phyloP scores from a whole-genome alignment of 2,888 invertebrate species.

The Drosophila pseudotakahashii region DNA sequence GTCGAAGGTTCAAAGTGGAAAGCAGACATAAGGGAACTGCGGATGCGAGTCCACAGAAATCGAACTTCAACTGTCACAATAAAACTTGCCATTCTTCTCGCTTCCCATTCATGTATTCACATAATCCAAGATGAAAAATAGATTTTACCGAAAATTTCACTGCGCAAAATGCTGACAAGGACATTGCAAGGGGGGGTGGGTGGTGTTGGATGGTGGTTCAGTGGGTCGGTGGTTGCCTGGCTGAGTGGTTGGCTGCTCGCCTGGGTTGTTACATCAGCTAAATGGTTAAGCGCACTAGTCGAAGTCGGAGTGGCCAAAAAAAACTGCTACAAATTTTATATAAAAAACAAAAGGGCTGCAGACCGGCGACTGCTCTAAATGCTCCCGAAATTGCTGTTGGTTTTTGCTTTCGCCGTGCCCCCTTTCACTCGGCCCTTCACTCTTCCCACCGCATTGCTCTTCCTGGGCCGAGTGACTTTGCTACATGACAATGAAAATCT shows the following conservation, averaged over 20 bases:
- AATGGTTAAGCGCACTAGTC: constrained; percentile 75
- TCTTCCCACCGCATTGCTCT: constrained; percentile 12
- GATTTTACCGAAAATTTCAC: constrained; percentile 72
- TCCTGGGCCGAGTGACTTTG: constrained; percentile 63
- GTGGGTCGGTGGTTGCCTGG: constrained; percentile 25
- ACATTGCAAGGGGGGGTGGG: constrained; percentile 50
- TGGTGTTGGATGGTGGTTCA: constrained; percentile 12
- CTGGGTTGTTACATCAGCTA: constrained; percentile 76
- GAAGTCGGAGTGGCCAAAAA: constrained; percentile 42
- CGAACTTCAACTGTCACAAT: constrained; percentile 69
- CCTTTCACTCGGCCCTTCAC: constrained; percentile 2
- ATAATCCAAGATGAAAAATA: constrained; percentile 78
- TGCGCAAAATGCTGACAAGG: constrained; percentile 76
- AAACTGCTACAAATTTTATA: constrained; percentile 63
- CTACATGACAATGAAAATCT: constrained; percentile 75
- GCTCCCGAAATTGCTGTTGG: constrained; percentile 57
- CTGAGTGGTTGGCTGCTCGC: constrained; percentile 47
- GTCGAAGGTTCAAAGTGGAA: constrained; percentile 2
- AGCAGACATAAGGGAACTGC: constrained; percentile 9
- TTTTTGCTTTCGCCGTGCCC: constrained; percentile 51
- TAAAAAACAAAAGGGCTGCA: constrained; percentile 50
- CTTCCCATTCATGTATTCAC: constrained; percentile 75
- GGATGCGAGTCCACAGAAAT: constrained; percentile 34
- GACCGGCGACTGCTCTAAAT: constrained; percentile 61
- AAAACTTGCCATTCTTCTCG: constrained; percentile 62